phyloP scores from a whole-genome alignment of 2,888 invertebrate genomes.

The Cenopis cana region DNA sequence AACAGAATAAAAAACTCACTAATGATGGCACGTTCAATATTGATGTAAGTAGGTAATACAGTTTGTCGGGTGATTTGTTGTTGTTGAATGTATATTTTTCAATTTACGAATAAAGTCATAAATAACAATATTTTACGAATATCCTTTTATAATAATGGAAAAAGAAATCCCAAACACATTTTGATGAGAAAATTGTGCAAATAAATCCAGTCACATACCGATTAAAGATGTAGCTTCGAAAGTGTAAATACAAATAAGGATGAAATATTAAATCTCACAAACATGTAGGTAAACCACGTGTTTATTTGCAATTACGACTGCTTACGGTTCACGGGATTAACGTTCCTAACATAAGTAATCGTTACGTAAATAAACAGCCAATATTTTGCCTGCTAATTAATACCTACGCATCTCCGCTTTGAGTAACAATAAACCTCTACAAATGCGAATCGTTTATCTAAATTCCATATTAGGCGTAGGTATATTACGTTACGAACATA shows the following conservation, averaged over 20 bases:
- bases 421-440: constrained; percentile 46
- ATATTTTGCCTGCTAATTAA: constrained; percentile 38
- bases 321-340: constrained; percentile 58
- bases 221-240: constrained; percentile 53
- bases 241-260: constrained; percentile 67
- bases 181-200: constrained; percentile 26
- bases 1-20: not conserved
- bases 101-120: not conserved
- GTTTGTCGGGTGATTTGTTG: no score
- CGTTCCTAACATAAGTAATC: constrained; percentile 59
- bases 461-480: constrained; percentile 10
- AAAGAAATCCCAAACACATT: constrained; percentile 10
- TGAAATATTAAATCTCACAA: constrained; percentile 66
- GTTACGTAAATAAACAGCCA: constrained; percentile 41
- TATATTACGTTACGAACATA: constrained; percentile 27
- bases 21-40: not conserved
- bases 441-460: constrained; percentile 29
- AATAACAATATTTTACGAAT: constrained; percentile 3
- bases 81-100: no score
- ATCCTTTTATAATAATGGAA: constrained; percentile 2
- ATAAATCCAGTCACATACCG: constrained; percentile 44
- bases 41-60: no score
- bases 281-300: constrained; percentile 59
- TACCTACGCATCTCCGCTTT: constrained; percentile 41
- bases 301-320: constrained; percentile 60